Evolutionary conservation across 2,888 invertebrate genomes (phyloP).

Genomic region (Metacarcinus magister): DNA sequence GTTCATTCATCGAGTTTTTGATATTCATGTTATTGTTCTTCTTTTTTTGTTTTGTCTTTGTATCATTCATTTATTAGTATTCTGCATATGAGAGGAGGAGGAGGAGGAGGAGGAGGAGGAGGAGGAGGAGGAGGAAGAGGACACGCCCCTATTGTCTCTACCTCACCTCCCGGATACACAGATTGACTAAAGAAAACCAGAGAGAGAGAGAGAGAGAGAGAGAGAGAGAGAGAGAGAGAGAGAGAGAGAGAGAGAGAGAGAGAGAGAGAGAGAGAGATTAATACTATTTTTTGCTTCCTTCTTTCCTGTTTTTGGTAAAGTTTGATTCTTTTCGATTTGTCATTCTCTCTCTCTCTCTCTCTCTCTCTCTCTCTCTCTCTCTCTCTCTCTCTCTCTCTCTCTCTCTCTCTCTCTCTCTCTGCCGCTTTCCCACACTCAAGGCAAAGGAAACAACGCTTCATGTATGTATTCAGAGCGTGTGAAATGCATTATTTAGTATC

Average conservation of each 20-base stretch:
- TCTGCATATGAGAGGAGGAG: neutral
- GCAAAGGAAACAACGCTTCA: neutral
- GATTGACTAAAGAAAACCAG: neutral
- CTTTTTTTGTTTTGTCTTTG: neutral
- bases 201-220: conserved; percentile 37
- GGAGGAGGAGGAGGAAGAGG: too few relatives aligned
- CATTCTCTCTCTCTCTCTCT: too few relatives aligned
- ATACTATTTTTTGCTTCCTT: too few relatives aligned
- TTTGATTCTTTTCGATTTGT: too few relatives aligned
- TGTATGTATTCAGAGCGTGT: neutral
- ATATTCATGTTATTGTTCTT: too few relatives aligned
- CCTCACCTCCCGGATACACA: neutral
- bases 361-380: too few relatives aligned
- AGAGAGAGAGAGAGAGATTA: neutral
- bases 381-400: too few relatives aligned
- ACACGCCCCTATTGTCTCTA: neutral
- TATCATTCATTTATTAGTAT: neutral
- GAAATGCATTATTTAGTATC: neutral
- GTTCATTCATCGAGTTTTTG: too few relatives aligned
- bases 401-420: too few relatives aligned
- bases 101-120: too few relatives aligned
- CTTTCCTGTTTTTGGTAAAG: neutral
- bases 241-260: conserved; percentile 36
- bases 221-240: neutral
- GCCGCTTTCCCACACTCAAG: neutral